phyloP scores from a whole-genome alignment of 2,797 vertebrate species.

The Streptopelia turtur region DNA sequence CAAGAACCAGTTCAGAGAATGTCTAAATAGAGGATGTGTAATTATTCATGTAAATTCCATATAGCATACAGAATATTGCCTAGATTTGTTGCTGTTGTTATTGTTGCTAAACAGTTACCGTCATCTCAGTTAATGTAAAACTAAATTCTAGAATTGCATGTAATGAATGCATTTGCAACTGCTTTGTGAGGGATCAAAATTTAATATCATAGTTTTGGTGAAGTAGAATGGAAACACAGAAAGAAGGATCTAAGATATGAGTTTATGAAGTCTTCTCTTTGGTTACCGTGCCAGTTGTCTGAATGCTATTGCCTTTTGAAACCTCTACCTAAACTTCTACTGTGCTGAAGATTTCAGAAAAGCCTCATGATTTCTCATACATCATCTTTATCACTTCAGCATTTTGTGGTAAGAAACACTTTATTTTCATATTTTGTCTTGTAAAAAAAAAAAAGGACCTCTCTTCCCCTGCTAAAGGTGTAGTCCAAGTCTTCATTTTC shows the following conservation, averaged over 20 bases:
- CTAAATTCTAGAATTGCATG: background rate
- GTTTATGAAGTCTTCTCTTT: background rate
- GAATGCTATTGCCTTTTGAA: accelerated
- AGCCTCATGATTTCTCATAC: accelerated
- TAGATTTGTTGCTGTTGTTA: background rate
- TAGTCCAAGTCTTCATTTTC: background rate
- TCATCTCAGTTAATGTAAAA: background rate
- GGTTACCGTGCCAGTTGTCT: accelerated
- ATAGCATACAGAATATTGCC: accelerated
- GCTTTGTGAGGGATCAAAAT: background rate
- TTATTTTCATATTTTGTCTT: background rate
- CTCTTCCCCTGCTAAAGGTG: background rate
- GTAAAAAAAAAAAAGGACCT: background rate
- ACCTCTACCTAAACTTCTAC: background rate
- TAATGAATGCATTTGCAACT: background rate
- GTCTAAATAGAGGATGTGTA: background rate
- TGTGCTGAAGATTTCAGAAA: background rate
- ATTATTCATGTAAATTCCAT: background rate
- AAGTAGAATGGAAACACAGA: accelerated
- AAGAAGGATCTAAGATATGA: background rate
- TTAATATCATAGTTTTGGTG: background rate
- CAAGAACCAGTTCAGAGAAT: background rate
- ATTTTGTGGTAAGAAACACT: background rate
- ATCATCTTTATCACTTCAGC: background rate
- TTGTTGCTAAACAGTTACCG: accelerated